phyloP scores from a whole-genome alignment of 1,140 invertebrate species.

The Tetragonula clypearis region DNA sequence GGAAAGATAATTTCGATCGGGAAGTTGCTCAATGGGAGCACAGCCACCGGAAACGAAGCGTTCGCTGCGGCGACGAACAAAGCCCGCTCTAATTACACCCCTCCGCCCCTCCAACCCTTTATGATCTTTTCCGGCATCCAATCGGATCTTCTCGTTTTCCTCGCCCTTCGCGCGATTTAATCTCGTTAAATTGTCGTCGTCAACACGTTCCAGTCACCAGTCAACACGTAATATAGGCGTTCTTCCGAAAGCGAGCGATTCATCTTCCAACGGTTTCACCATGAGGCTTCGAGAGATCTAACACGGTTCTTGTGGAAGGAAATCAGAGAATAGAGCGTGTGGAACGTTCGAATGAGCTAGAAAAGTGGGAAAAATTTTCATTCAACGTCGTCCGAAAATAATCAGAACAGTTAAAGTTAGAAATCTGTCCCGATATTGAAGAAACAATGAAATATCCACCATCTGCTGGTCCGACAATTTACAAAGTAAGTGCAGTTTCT shows the following conservation, averaged over 20 bases:
- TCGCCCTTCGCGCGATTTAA: constrained; percentile 70
- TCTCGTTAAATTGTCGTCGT: constrained; percentile 75
- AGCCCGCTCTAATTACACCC: constrained; percentile 77
- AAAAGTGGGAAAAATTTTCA: too few species aligned
- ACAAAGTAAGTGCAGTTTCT: too few species aligned
- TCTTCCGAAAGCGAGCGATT: neutral
- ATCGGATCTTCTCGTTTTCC: constrained; percentile 78
- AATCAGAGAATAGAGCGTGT: too few species aligned
- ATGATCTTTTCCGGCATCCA: constrained; percentile 78
- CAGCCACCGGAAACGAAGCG: constrained; percentile 44
- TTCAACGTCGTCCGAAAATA: too few species aligned
- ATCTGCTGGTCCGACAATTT: too few species aligned
- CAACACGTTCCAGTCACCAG: constrained; percentile 24
- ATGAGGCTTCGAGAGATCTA: neutral
- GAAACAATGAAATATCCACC: too few species aligned
- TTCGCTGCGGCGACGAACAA: constrained; percentile 67
- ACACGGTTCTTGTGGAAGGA: too few species aligned
- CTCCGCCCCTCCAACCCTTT: constrained; percentile 50
- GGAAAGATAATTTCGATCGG: constrained; percentile 16
- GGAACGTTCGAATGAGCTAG: too few species aligned
- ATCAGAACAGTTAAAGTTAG: too few species aligned
- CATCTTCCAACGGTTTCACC: neutral
- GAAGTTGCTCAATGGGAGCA: neutral
- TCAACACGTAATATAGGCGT: constrained; percentile 5
- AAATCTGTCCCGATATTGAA: too few species aligned